Conservation (phyloP, 2,888 invertebrate genomes). For the Caenorhabditis sp. region DNA sequence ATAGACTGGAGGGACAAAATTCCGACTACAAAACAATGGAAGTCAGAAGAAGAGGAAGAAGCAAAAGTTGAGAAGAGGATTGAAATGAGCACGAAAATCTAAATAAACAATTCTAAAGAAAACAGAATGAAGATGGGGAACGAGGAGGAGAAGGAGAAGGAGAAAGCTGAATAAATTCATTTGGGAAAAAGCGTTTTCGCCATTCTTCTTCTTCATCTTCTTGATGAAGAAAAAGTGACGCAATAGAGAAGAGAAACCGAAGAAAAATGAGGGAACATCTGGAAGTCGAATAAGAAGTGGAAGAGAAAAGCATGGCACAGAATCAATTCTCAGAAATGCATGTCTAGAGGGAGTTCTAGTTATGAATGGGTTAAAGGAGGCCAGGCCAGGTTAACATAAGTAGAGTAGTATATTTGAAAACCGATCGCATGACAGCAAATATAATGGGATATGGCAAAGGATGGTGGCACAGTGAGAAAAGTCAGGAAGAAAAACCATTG, state of each 20-base stretch:
- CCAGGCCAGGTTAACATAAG: no score
- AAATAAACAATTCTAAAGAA: constrained; percentile 64
- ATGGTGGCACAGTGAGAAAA: no score
- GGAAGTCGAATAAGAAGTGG: constrained; percentile 22
- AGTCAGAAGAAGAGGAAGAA: background rate
- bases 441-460: constrained; percentile 7
- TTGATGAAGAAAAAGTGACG: constrained; percentile 41
- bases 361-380: constrained; percentile 13
- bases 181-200: constrained; percentile 19
- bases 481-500: background rate
- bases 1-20: constrained; percentile 35
- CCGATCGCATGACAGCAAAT: constrained; percentile 59
- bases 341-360: background rate
- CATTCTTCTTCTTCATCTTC: constrained; percentile 14
- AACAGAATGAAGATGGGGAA: no score
- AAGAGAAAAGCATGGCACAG: no score
- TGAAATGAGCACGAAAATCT: constrained; percentile 23
- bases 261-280: constrained; percentile 47
- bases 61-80: constrained; percentile 11
- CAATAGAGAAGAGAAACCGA: constrained; percentile 7
- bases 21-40: constrained; percentile 8
- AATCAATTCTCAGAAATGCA: background rate
- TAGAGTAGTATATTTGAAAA: constrained; percentile 59
- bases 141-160: constrained; percentile 19
- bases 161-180: constrained; percentile 36